Base-by-base conservation (phyloP, 2,113 vertebrate genomes). In the Psilopsiagon aymara region DNA sequence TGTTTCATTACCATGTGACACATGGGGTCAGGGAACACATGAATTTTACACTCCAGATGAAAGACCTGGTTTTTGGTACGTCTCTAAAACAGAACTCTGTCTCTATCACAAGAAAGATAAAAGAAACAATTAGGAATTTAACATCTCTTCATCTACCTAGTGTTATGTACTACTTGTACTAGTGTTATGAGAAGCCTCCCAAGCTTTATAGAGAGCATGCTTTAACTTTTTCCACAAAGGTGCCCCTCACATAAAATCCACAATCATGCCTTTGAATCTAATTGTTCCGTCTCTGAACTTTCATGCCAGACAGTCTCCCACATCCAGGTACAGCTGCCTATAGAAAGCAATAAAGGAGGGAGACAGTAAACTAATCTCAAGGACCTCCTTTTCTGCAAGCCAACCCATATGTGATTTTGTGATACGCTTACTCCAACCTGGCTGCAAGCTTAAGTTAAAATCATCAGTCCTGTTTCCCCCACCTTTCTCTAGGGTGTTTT, bases 1-100 rank as follows among this genome's bases (percentile, higher is more conserved):
- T 97, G 95, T 96, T 97, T 97, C 96, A 97, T 97, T 97, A 97
- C 88, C 71, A 92, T 92, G 95, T 96, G 92, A 96, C 95, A 95
- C 77, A 80, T 0, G 1, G 92, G 96, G 95, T 97, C 96, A 97
- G 85, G 66, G 88, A 97, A 95, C 96, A 95, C 93, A 97, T 95
- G 95, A 96, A 96, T 97, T 96, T 97, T 95, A 91, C 64, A 46
- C 71, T 95, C 43, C 95, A 97, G 88, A 97, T 97, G 94, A 97
- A 97, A 97, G 96, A 94, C 85, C 68, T 94, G 90, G 4, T 17
- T 83, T 94, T 95, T 92, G 83, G 80, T 97, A 71, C 25, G 17
- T 81, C 83, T 92, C 89, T 95, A 95, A 94, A 94, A 91, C 68
- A 96, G 88, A 97, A 69, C 49, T 95, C 85, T 74, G 46, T 92